Conservation (phyloP, 2,888 invertebrate genomes). For the Drosophila buzzatii region DNA sequence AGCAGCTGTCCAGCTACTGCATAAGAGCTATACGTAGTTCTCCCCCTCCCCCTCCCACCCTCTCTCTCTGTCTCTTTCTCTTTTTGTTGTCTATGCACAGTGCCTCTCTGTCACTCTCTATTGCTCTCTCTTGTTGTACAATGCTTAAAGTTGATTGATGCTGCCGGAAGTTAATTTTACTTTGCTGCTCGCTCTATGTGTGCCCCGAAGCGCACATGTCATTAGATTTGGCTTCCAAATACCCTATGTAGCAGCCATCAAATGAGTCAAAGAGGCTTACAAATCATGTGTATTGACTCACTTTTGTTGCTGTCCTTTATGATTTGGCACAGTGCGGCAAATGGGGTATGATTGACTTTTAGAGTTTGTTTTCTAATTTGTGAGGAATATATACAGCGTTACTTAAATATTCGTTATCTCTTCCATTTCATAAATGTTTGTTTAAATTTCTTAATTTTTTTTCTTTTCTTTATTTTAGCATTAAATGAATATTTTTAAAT, state of each 20-base stretch:
- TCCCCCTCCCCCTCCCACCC: background rate
- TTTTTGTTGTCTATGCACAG: background rate
- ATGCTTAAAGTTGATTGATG: conserved; percentile 68
- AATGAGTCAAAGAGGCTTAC: background rate
- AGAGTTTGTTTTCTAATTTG: too few relatives aligned
- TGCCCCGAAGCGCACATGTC: conserved; percentile 44
- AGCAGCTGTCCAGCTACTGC: conserved; percentile 37
- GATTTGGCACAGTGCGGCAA: background rate
- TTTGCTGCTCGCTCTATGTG: conserved; percentile 19
- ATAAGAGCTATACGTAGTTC: background rate
- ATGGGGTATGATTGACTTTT: background rate
- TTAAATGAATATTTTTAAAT: too few relatives aligned
- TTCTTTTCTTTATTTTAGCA: too few relatives aligned
- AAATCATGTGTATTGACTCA: background rate
- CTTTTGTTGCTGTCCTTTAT: background rate
- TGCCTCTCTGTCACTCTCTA: conserved; percentile 1
- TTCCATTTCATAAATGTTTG: too few relatives aligned
- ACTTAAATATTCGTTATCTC: too few relatives aligned
- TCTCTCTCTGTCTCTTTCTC: background rate
- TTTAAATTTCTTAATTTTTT: too few relatives aligned
- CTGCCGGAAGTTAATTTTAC: conserved; percentile 67
- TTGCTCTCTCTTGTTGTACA: conserved; percentile 17
- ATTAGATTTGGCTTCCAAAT: conserved; percentile 48
- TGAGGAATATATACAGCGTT: too few relatives aligned
- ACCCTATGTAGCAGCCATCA: background rate